Evolutionary conservation across 2,113 vertebrate species (phyloP).

Genomic region (Siniperca knerii): DNA sequence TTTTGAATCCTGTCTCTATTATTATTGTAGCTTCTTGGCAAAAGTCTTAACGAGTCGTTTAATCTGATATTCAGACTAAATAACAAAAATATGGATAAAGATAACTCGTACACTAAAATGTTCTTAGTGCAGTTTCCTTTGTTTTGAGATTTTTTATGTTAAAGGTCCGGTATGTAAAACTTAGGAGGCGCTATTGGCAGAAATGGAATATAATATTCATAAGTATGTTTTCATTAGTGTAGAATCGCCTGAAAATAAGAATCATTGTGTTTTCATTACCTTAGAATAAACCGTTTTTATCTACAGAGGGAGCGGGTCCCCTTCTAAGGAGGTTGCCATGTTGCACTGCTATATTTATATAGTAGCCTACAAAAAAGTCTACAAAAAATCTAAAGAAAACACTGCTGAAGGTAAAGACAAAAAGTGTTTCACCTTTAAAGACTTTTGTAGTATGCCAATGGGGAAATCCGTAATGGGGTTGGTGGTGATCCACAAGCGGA

Average conservation of each 20-base stretch:
- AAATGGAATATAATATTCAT: too few relatives aligned
- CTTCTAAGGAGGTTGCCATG: too few relatives aligned
- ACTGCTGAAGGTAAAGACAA: neutral
- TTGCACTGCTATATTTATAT: too few relatives aligned
- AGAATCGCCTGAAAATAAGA: too few relatives aligned
- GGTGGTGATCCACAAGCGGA: conserved; percentile 97
- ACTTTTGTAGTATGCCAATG: conserved; percentile 94
- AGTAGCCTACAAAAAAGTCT: too few relatives aligned
- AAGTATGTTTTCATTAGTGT: too few relatives aligned
- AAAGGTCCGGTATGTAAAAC: too few relatives aligned
- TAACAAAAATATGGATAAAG: neutral
- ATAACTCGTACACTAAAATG: too few relatives aligned
- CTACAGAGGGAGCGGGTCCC: too few relatives aligned
- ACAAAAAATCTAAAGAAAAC: neutral
- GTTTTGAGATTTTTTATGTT: neutral
- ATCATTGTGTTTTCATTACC: too few relatives aligned
- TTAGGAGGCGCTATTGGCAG: too few relatives aligned
- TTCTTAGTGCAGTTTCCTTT: neutral
- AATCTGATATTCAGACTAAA: neutral
- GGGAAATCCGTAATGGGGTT: conserved; percentile 94
- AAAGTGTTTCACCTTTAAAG: conserved; percentile 88
- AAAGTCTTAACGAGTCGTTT: neutral
- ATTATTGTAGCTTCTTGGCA: neutral
- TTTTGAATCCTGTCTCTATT: neutral
- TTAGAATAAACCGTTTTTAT: too few relatives aligned